A percentile compares a stretch with the other conserved stretches of the same genome.
These are phyloP conservation scores for Diarsia mendica DNA, from an alignment of 2,888 invertebrate species.

Conservation along the genomic window DNA sequence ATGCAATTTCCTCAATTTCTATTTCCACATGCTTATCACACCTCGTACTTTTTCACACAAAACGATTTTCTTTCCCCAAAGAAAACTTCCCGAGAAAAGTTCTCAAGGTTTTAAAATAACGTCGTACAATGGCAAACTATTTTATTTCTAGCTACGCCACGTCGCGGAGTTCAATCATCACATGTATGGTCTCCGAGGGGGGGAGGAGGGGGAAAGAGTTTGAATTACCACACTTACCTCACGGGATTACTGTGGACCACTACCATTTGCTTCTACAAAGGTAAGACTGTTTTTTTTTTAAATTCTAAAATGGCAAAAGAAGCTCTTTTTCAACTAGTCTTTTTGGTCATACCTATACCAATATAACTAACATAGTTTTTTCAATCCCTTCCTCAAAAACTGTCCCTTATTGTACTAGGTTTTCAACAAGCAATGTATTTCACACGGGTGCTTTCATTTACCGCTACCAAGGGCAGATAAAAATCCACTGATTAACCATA, in stretches of 20 bases:
- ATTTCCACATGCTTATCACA: conserved; percentile 29
- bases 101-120: conserved; percentile 57
- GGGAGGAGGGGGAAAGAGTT: conserved; percentile 53
- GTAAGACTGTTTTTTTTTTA: neutral
- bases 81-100: conserved; percentile 43
- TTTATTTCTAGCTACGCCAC: conserved; percentile 61
- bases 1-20: conserved; percentile 4
- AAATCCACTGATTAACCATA: no score
- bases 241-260: conserved; percentile 59
- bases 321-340: no score
- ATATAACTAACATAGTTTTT: no score
- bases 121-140: conserved; percentile 55
- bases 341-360: no score
- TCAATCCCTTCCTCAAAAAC: no score
- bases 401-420: no score
- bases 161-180: conserved; percentile 69
- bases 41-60: conserved; percentile 1
- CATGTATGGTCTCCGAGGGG: conserved; percentile 65
- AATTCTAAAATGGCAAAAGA: no score
- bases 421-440: no score
- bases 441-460: no score
- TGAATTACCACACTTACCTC: conserved; percentile 69
- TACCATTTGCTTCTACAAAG: conserved; percentile 50
- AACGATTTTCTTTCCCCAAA: conserved; percentile 32
- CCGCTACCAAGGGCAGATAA: no score